phyloP scores from a whole-genome alignment of 1,140 invertebrate genomes.

The Drosophila eugracilis region DNA sequence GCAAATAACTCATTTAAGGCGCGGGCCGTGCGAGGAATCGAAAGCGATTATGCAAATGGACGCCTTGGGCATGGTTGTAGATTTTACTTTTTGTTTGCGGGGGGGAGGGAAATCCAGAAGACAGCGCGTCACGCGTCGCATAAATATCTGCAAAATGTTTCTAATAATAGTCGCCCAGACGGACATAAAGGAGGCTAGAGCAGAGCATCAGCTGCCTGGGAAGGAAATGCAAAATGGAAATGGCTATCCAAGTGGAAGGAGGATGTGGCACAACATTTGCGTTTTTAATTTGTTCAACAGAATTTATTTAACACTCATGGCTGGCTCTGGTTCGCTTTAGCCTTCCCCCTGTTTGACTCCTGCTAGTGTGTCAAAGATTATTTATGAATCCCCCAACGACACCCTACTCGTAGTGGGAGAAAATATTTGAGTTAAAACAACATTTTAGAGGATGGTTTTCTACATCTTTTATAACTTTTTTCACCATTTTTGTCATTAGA shows the following conservation, averaged over 20 bases:
- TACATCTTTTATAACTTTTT: too few species aligned
- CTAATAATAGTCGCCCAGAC: constrained; percentile 69
- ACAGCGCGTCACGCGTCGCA: constrained; percentile 65
- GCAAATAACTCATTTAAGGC: constrained; percentile 80
- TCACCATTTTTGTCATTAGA: too few species aligned
- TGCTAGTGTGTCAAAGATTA: constrained; percentile 56
- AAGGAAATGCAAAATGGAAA: constrained; percentile 40
- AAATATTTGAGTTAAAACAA: background rate
- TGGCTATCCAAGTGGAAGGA: constrained; percentile 1
- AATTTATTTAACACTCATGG: constrained; percentile 76
- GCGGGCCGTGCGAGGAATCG: constrained; percentile 73
- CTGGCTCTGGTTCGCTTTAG: background rate
- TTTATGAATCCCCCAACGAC: constrained; percentile 42
- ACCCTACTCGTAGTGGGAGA: background rate
- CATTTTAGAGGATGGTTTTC: too few species aligned
- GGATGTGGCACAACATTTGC: constrained; percentile 27
- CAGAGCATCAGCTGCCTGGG: constrained; percentile 37
- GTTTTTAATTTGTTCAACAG: constrained; percentile 68
- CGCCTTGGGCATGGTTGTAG: constrained; percentile 28
- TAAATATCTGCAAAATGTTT: constrained; percentile 77
- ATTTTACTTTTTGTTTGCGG: background rate
- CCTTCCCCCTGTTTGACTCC: background rate
- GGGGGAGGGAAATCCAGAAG: constrained; percentile 1
- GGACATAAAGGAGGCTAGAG: constrained; percentile 23
- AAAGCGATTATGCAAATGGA: constrained; percentile 81